Evolutionary conservation across 2,797 vertebrate species (phyloP), one percentile per base, ranked within the genome.

Genomic region (Cygnus olor): DNA sequence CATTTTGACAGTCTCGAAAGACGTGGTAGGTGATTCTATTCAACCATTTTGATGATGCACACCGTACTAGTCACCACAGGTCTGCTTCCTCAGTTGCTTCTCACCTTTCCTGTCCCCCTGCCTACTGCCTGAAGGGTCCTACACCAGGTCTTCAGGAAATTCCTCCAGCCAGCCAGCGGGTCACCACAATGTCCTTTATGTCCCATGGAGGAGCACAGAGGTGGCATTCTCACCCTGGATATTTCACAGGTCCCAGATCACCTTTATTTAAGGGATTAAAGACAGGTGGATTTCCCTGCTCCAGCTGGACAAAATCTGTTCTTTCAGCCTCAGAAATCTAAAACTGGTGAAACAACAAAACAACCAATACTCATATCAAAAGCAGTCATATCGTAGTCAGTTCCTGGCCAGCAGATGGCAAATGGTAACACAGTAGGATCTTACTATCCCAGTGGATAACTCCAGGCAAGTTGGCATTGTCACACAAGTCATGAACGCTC

Each of bases 81-180:
- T 42, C 47, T 58, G 5, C 19, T 58, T 28, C 30, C 77, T 36
- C 19, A 14, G 9, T 6, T 47, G 27, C 40, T 30, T 72, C 32
- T 86, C n/a, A 71, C 13, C 19, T 58, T 30, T 36, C 21, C 2
- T 12, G 14, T 58, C 16, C 19, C 80, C 61, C 54, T 66, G 17
- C 20, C 38, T 30, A 6, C 6, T 82, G 13, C 34, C 53, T 1
- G 0, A 74, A 53, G 2, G 47, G 6, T 8, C 14, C n/a, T 1
- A 1, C 0, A 1, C 20, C 63, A 60, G 5, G 3, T 53, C 16
- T 16, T 13, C 44, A n/a, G 64, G 27, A 57, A 70, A 34, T 21
- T 57, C 49, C 80, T 64, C 18, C 1, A 1, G 21, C 21, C 27
- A 53, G 18, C 28, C 65, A 30, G 51, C n/a, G 22, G 17, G 15